Evolutionary conservation across 2,113 vertebrate species (phyloP).

Genomic region (Tyrannus savana): DNA sequence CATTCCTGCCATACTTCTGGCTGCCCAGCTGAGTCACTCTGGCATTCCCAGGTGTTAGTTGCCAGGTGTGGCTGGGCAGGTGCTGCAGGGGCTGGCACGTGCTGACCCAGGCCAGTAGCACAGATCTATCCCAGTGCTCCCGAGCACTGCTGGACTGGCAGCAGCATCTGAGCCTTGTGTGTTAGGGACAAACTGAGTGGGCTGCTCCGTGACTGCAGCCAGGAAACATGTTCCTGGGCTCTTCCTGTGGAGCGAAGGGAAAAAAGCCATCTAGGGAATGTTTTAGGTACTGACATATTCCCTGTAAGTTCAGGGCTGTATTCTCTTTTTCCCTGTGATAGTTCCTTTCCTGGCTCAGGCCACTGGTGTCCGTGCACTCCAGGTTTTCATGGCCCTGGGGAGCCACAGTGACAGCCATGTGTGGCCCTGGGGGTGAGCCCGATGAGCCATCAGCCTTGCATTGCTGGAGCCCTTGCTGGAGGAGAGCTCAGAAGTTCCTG

Average conservation of each 20-base stretch:
- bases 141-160: not conserved
- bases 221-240: not conserved
- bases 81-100: not conserved
- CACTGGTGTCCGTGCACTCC: not conserved
- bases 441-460: not conserved
- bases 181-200: not conserved
- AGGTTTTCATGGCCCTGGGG: not conserved
- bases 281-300: not conserved
- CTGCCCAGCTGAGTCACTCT: fast-evolving
- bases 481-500: not conserved
- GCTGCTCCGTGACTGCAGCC: not conserved
- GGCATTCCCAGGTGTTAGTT: not conserved
- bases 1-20: not conserved
- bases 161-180: not conserved
- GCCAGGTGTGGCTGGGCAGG: not conserved
- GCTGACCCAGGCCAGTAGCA: not conserved
- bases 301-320: not conserved
- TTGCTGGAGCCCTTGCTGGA: not conserved
- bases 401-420: not conserved
- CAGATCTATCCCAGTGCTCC: no score
- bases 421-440: not conserved
- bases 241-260: not conserved
- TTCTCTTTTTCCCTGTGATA: not conserved
- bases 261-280: not conserved
- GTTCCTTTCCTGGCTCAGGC: not conserved